A percentile compares a stretch with the other conserved stretches of the same genome.
Conservation (phyloP, 1,140 invertebrate species). For the Protaetia brevitarsis region DNA sequence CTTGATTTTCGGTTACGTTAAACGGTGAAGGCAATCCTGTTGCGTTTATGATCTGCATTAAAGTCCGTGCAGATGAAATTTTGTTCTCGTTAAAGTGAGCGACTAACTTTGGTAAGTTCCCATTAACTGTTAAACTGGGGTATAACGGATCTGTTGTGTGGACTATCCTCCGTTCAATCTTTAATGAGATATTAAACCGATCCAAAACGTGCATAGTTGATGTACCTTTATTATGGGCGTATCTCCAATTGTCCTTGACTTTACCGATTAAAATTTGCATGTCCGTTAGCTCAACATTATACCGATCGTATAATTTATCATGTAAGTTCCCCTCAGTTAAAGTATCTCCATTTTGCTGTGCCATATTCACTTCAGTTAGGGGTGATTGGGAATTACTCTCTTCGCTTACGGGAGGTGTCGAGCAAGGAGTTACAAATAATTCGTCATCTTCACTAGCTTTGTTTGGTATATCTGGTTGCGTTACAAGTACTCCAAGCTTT, state of each 20-base stretch:
- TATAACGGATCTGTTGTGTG: constrained; percentile 80
- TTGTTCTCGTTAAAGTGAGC: constrained; percentile 89
- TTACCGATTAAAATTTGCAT: constrained; percentile 85
- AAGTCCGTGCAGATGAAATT: constrained; percentile 59
- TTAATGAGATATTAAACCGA: constrained; percentile 84
- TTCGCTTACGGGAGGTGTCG: constrained; percentile 81
- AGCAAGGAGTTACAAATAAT: constrained; percentile 87
- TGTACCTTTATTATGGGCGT: constrained; percentile 77
- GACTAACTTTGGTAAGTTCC: constrained; percentile 80
- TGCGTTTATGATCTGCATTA: constrained; percentile 48
- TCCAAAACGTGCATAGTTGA: constrained; percentile 85
- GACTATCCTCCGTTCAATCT: constrained; percentile 77
- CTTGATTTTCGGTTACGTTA: constrained; percentile 32
- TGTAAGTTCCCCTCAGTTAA: constrained; percentile 61
- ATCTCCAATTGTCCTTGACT: constrained; percentile 85
- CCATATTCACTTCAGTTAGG: constrained; percentile 19
- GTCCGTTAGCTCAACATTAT: constrained; percentile 78
- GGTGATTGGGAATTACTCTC: constrained; percentile 56
- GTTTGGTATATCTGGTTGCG: constrained; percentile 31
- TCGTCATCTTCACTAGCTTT: constrained; percentile 56
- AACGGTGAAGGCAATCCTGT: constrained; percentile 52
- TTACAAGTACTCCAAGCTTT: constrained; percentile 24
- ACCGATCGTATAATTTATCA: constrained; percentile 78
- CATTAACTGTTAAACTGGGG: constrained; percentile 77
- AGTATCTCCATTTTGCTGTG: constrained; percentile 39